A percentile compares a stretch with the other conserved stretches of the same genome.
Conservation (phyloP, 1,140 invertebrate genomes). For the Oedothorax gibbosus region DNA sequence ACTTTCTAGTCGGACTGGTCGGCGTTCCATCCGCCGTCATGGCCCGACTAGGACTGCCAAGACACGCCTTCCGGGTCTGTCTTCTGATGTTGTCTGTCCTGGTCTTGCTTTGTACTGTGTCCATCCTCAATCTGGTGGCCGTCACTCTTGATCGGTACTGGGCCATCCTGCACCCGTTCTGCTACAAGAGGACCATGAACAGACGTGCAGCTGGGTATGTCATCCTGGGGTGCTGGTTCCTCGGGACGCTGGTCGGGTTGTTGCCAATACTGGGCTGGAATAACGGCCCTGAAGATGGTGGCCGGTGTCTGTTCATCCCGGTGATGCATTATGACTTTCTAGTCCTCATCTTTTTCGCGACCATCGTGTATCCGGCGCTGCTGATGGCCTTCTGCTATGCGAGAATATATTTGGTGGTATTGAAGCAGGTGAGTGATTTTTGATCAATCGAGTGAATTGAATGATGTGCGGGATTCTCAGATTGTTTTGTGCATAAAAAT, state of each 20-base stretch:
- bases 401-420: slow-evolving; percentile 87
- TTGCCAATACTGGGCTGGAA: slow-evolving; percentile 90
- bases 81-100: slow-evolving; percentile 88
- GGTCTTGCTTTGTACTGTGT: slow-evolving; percentile 89
- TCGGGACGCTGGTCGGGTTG: slow-evolving; percentile 82
- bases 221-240: slow-evolving; percentile 86
- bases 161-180: slow-evolving; percentile 91
- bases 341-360: slow-evolving; percentile 88
- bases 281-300: slow-evolving; percentile 71
- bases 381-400: slow-evolving; percentile 86
- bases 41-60: slow-evolving; percentile 80
- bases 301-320: slow-evolving; percentile 81
- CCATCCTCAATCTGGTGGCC: slow-evolving; percentile 90
- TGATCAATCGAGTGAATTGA: not conserved
- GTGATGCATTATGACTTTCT: slow-evolving; percentile 91
- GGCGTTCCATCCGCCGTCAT: slow-evolving; percentile 88
- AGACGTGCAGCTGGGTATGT: slow-evolving; percentile 73
- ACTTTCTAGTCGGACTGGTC: slow-evolving; percentile 77
- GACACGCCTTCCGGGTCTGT: slow-evolving; percentile 80
- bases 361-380: slow-evolving; percentile 86
- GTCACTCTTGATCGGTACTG: slow-evolving; percentile 92
- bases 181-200: slow-evolving; percentile 78
- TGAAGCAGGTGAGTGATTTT: slow-evolving; percentile 79
- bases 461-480: too few relatives aligned
- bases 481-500: too few relatives aligned